phyloP scores from a whole-genome alignment of 2,113 vertebrate species.

The Tragelaphus buxtoni region DNA sequence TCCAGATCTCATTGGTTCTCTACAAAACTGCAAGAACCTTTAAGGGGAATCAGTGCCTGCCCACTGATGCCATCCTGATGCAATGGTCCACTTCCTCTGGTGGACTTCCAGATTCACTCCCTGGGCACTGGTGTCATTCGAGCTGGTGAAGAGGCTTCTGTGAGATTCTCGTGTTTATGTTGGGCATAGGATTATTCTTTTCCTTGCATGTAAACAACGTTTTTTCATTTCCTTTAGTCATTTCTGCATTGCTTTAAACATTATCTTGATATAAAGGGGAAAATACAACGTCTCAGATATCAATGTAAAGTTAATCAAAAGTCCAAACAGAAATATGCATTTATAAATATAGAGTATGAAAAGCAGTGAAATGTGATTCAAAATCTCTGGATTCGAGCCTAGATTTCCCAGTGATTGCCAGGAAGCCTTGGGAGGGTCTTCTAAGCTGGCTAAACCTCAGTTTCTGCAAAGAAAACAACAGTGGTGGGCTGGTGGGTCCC shows the following conservation, averaged over 20 bases:
- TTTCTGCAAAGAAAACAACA: background rate
- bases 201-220: background rate
- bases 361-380: background rate
- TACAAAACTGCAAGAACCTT: background rate
- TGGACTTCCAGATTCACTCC: background rate
- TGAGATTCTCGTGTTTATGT: background rate
- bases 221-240: background rate
- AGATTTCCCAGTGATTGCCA: background rate
- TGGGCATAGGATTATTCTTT: background rate
- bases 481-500: background rate
- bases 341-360: background rate
- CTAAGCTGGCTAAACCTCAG: background rate
- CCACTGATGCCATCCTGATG: background rate
- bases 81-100: background rate
- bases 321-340: background rate
- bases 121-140: background rate
- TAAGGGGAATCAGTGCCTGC: background rate
- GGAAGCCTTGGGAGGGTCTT: background rate
- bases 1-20: background rate
- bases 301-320: background rate
- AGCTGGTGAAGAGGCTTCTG: background rate
- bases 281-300: background rate
- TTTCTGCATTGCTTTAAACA: conserved; percentile 20
- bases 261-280: background rate
- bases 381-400: background rate